Percentiles rank a stretch among this genome's conserved stretches.
Conservation (phyloP, 1,140 invertebrate genomes). For the Lasioglossum albipes region DNA sequence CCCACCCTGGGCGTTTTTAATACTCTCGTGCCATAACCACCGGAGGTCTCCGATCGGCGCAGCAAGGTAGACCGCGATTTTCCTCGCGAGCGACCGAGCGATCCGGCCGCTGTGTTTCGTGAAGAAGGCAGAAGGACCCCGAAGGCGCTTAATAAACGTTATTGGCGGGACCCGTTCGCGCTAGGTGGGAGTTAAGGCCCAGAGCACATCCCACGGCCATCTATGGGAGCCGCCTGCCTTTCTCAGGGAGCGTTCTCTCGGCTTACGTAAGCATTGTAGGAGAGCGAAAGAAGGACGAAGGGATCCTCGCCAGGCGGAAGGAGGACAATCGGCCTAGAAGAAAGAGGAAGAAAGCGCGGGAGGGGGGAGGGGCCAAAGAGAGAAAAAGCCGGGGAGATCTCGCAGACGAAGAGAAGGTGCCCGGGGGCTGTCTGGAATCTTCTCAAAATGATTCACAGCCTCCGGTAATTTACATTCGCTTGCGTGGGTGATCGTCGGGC, state of each 20-base stretch:
- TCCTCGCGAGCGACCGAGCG: conserved; percentile 6
- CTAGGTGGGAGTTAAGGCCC: conserved; percentile 75
- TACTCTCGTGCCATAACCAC: no score
- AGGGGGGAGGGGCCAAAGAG: conserved; percentile 26
- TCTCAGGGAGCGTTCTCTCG: conserved; percentile 69
- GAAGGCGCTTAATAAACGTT: conserved; percentile 73
- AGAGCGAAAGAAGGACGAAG: conserved; percentile 4
- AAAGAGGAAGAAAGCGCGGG: conserved; percentile 46
- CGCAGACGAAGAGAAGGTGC: conserved; percentile 58
- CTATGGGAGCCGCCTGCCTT: conserved; percentile 70
- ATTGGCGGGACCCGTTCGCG: conserved; percentile 62
- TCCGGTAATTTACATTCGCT: conserved; percentile 74
- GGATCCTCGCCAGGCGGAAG: conserved; percentile 8
- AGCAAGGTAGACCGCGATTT: not conserved
- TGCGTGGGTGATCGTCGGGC: conserved; percentile 78
- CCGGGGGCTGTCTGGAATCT: conserved; percentile 66
- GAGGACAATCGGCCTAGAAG: conserved; percentile 13
- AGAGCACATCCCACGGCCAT: conserved; percentile 77
- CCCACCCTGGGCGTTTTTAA: no score
- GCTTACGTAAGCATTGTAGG: conserved; percentile 51
- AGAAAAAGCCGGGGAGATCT: conserved; percentile 33
- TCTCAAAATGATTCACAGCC: conserved; percentile 79
- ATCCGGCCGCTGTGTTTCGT: conserved; percentile 18
- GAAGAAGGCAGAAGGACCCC: conserved; percentile 18
- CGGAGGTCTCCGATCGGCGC: not conserved